Base-by-base conservation (phyloP, 2,113 vertebrate genomes). In the Mobula birostris region DNA sequence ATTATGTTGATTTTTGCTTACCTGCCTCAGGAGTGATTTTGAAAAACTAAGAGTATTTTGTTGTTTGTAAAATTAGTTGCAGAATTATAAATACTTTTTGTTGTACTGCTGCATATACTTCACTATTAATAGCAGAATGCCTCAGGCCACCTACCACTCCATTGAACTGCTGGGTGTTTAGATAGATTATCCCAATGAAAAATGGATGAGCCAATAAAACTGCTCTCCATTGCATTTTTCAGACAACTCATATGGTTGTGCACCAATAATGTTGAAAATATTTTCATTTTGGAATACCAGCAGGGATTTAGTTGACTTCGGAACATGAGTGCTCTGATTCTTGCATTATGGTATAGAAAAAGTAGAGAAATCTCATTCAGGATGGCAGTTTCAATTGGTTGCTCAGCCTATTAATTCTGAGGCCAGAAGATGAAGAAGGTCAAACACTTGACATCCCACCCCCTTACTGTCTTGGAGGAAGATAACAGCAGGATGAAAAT, bases 201-300 rank as follows among this genome's bases (percentile, higher is more conserved):
- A 87, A 87, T 87, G 83, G 56, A 12, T 88, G n/a, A 32, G 85
- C 85, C 85, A 66, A 88, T 88, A 63, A 17, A 66, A 63, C 15
- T 32, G 77, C 14, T 36, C 2, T 79, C 77, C n/a, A 32, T 79
- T 36, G 77, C 6, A 32, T 14, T 79, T 79, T 79, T 79, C n/a
- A 79, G 77, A 79, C n/a, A 36, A 79, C 36, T 79, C 77, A 15
- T 2, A 15, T 11, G 12, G 77, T 11, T 36, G 0, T 36, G 9
- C n/a, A 32, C 77, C 77, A 12, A n/a, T 79, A 79, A 15, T 36
- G 2, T 36, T 79, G 77, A 36, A 36, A 79, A 36, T n/a, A 36
- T 36, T 79, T 79, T 15, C 77, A 79, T 36, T 79, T 9, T 36
- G 77, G 11, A 79, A 36, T 79, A 15, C 2, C n/a, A 79, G 77